Evolutionary conservation across 2,797 vertebrate genomes (phyloP).

Genomic region (Cephalopachus bancanus): DNA sequence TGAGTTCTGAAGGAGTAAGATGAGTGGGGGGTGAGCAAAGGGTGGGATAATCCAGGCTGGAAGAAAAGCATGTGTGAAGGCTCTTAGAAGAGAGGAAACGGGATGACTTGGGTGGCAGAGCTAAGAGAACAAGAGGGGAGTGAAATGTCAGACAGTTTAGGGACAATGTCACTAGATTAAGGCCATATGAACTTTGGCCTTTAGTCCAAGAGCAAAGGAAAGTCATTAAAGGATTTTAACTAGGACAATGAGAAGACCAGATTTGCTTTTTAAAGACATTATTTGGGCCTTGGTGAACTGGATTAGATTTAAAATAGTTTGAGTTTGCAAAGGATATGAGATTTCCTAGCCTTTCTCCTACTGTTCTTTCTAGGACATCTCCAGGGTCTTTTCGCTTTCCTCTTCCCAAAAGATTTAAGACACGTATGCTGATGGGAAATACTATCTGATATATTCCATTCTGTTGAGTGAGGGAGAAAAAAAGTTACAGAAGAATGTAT

Average conservation of each 20-base stretch:
- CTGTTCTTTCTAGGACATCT: not conserved
- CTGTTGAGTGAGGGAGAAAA: not conserved
- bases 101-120: not conserved
- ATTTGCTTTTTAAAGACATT: not conserved
- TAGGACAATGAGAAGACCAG: not conserved
- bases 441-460: not conserved
- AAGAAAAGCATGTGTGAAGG: not conserved
- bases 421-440: not conserved
- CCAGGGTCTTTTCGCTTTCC: not conserved
- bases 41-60: not conserved
- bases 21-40: fast-evolving
- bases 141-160: fast-evolving
- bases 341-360: not conserved
- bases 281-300: not conserved
- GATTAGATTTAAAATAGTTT: not conserved
- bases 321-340: not conserved
- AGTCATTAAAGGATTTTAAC: not conserved
- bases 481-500: not conserved
- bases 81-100: not conserved
- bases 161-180: too few relatives aligned
- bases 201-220: not conserved
- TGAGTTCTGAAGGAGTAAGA: not conserved
- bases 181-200: not conserved
- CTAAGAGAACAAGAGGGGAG: not conserved
- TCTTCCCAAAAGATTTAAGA: not conserved